These are phyloP conservation scores for Cheilosia urbana DNA, from an alignment of 2,888 invertebrate genomes.

Conservation along the genomic window DNA sequence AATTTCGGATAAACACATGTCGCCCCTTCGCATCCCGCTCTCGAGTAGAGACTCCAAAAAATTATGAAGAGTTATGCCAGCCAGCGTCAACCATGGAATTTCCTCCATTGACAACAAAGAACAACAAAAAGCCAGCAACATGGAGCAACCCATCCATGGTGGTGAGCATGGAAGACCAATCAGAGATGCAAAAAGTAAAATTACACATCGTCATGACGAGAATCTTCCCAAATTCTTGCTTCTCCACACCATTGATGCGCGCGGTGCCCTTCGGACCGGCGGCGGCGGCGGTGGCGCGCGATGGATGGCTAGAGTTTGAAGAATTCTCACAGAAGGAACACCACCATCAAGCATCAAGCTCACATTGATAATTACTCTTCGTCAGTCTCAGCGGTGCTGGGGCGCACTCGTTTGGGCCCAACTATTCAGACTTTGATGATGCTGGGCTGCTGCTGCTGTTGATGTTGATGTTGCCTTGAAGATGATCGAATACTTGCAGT, in stretches of 20 bases:
- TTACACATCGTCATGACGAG: conserved; percentile 68
- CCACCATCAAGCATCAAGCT: conserved; percentile 28
- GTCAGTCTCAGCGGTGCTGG: conserved; percentile 50
- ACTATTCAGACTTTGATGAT: conserved; percentile 33
- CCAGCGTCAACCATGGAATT: conserved; percentile 65
- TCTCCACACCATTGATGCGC: conserved; percentile 9
- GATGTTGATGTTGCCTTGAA: conserved; percentile 69
- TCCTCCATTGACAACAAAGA: conserved; percentile 47
- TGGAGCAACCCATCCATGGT: conserved; percentile 33
- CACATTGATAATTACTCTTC: conserved; percentile 73
- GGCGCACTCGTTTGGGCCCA: conserved; percentile 27
- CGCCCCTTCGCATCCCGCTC: background rate
- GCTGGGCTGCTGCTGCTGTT: conserved; percentile 38
- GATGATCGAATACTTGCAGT: conserved; percentile 72
- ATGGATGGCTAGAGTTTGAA: conserved; percentile 61
- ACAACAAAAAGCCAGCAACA: background rate
- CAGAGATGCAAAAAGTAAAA: conserved; percentile 72
- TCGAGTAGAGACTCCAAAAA: conserved; percentile 54
- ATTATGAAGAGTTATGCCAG: conserved; percentile 75
- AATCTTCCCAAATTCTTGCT: conserved; percentile 41
- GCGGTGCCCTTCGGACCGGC: conserved; percentile 34
- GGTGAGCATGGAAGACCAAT: conserved; percentile 62
- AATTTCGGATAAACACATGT: conserved; percentile 71
- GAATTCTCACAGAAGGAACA: conserved; percentile 67
- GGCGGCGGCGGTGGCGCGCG: conserved; percentile 7